Evolutionary conservation across 2,113 vertebrate genomes (phyloP).

Genomic region (Catharus fuscescens): DNA sequence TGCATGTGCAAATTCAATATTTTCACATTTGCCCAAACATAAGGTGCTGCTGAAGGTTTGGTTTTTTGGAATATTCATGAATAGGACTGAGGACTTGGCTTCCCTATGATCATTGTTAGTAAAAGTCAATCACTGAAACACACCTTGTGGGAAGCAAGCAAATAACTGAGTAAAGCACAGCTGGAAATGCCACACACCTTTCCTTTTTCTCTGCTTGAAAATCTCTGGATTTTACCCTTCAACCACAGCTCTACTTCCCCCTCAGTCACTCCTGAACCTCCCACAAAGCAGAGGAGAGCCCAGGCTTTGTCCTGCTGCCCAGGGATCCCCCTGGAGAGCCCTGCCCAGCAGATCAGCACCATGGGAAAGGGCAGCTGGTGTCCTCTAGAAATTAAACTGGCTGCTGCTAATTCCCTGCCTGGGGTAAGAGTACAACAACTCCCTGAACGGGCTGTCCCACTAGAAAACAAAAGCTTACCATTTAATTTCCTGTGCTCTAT

Average conservation of each 20-base stretch:
- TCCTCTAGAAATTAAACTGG: not conserved
- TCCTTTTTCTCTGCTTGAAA: not conserved
- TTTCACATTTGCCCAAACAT: not conserved
- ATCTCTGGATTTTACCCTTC: rapidly evolving
- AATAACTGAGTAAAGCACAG: not conserved
- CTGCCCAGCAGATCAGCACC: not conserved
- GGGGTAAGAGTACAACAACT: not conserved
- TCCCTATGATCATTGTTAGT: not conserved
- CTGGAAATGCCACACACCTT: not conserved
- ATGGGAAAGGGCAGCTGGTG: not conserved
- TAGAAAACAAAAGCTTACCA: not conserved
- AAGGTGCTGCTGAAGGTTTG: not conserved
- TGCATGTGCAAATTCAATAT: not conserved
- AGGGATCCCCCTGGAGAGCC: not conserved
- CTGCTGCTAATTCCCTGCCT: not conserved
- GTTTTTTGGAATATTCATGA: not conserved
- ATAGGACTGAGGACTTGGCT: not conserved
- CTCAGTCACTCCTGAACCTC: not conserved
- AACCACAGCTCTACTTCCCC: not conserved
- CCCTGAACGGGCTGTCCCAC: not conserved
- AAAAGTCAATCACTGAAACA: not conserved
- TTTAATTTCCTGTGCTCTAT: constrained; percentile 47
- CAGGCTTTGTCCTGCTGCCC: not conserved
- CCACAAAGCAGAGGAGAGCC: not conserved
- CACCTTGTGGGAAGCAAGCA: not conserved